A percentile compares a stretch with the other conserved stretches of the same genome.
These are phyloP conservation scores for Empidonax traillii DNA, from an alignment of 2,113 vertebrate species.

Conservation along the genomic window DNA sequence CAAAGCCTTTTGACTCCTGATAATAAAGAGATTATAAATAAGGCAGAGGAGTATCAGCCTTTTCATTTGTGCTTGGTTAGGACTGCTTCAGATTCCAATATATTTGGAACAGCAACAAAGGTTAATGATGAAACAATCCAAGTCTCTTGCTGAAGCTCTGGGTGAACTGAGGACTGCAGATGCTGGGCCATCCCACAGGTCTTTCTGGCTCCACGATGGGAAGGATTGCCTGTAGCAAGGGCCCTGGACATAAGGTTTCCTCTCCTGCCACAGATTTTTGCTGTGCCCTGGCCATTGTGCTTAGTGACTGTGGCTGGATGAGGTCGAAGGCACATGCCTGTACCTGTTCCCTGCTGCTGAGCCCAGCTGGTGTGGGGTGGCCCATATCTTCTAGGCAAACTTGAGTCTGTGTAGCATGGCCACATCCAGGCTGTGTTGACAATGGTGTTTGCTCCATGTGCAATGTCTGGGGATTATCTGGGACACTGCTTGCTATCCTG, in stretches of 20 bases:
- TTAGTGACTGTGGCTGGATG: not conserved
- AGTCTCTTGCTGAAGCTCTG: not conserved
- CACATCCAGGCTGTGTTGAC: not conserved
- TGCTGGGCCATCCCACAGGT: not conserved
- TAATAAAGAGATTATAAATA: not conserved
- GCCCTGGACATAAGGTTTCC: rapidly evolving
- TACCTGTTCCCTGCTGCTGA: not conserved
- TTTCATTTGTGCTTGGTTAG: not conserved
- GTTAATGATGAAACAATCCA: not conserved
- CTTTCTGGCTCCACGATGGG: not conserved
- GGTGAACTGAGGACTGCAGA: not conserved
- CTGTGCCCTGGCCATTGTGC: not conserved
- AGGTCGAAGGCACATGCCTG: not conserved
- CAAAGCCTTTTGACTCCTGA: not conserved
- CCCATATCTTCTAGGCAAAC: not conserved
- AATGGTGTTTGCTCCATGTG: not conserved
- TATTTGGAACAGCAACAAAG: not conserved
- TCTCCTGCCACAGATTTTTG: not conserved
- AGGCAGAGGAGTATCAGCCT: not conserved
- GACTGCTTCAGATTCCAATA: not conserved
- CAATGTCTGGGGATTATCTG: not conserved
- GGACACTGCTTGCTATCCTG: not conserved
- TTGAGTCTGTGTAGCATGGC: not conserved
- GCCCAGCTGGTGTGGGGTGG: not conserved
- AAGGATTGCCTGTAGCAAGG: rapidly evolving